phyloP scores from a whole-genome alignment of 2,113 vertebrate species.

The Rhabdomys dilectus region DNA sequence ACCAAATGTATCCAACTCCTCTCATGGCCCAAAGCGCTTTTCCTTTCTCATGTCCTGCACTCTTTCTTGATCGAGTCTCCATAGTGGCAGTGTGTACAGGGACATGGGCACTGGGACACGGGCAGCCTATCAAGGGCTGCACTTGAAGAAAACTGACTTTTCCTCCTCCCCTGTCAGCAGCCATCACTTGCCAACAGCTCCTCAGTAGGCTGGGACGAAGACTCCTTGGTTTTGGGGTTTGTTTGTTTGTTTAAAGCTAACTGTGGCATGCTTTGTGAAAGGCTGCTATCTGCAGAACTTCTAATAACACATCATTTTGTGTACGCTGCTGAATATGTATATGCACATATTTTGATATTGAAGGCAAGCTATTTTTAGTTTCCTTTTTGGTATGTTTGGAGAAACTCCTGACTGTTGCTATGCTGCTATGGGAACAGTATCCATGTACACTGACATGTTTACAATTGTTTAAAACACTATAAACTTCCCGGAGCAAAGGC shows the following conservation, averaged over 20 bases:
- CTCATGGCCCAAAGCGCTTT: not conserved
- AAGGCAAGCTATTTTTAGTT: slow-evolving; percentile 93
- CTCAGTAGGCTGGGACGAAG: not conserved
- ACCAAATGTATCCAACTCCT: not conserved
- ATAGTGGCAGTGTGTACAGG: not conserved
- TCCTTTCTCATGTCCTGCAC: too few species aligned
- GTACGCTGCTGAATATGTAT: slow-evolving; percentile 77
- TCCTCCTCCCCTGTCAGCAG: not conserved
- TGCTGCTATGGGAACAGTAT: slow-evolving; percentile 96
- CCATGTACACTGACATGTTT: slow-evolving; percentile 94
- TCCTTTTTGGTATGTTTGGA: slow-evolving; percentile 92
- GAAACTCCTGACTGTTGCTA: slow-evolving; percentile 92
- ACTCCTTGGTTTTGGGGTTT: too few species aligned
- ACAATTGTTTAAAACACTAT: slow-evolving; percentile 93
- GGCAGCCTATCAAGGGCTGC: not conserved
- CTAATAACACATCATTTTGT: slow-evolving; percentile 70
- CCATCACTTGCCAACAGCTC: not conserved
- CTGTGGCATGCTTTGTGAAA: slow-evolving; percentile 32
- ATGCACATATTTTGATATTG: slow-evolving; percentile 84
- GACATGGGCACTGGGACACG: too few species aligned
- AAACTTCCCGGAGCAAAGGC: slow-evolving; percentile 89
- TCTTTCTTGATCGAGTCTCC: not conserved
- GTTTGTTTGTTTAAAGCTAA: not conserved
- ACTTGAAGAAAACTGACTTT: not conserved
- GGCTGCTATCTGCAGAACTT: slow-evolving; percentile 26